Percentiles rank a stretch among this genome's conserved stretches.
phyloP scores from a whole-genome alignment of 2,797 vertebrate genomes.

The Sphenodon punctatus region DNA sequence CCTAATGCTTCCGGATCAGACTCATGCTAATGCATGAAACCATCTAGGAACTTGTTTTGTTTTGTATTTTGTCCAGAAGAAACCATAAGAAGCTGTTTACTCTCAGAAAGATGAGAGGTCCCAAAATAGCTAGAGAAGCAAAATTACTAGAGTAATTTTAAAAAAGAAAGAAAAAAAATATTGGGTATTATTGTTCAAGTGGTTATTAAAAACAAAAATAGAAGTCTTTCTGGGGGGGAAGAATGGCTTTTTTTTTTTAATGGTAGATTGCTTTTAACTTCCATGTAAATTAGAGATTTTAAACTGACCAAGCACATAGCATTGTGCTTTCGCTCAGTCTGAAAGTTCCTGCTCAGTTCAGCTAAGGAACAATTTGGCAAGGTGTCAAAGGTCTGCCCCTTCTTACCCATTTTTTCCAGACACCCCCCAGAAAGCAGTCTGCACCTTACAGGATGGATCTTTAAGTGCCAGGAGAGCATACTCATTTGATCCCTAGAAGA shows the following conservation, averaged over 20 bases:
- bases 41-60: neutral
- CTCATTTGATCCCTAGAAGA: neutral
- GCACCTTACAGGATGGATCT: neutral
- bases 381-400: neutral
- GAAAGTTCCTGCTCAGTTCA: fast-evolving
- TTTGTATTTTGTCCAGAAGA: too few relatives aligned
- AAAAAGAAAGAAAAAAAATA: neutral
- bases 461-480: neutral
- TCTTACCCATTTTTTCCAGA: neutral
- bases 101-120: neutral
- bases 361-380: neutral
- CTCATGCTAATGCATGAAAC: neutral
- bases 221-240: too few relatives aligned
- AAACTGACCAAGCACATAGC: neutral
- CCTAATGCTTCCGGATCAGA: neutral
- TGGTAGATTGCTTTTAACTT: neutral
- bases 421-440: neutral
- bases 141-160: neutral
- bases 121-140: neutral
- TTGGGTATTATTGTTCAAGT: too few relatives aligned
- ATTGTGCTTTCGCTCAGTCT: neutral
- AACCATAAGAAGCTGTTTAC: neutral
- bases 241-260: neutral
- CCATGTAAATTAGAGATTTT: neutral
- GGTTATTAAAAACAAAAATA: too few relatives aligned